These are phyloP conservation scores for Octomys mimax DNA, from an alignment of 2,797 vertebrate genomes.

Conservation along the genomic window DNA sequence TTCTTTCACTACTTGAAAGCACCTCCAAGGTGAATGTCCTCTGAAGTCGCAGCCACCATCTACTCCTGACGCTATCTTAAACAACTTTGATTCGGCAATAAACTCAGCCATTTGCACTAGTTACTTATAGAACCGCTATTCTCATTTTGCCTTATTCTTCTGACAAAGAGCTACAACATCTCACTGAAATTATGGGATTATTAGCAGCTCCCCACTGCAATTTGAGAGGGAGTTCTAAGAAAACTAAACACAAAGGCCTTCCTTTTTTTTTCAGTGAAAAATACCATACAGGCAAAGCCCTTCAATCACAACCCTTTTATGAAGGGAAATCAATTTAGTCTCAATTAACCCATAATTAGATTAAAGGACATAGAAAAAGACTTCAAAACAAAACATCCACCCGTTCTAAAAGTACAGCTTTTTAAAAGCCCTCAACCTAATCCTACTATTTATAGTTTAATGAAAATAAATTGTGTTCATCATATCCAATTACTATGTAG, in stretches of 20 bases:
- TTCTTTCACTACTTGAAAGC: constrained; percentile 73
- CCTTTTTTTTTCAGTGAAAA: constrained; percentile 49
- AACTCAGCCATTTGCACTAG: constrained; percentile 73
- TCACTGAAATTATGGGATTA: not conserved
- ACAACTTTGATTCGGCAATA: constrained; percentile 74
- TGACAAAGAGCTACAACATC: constrained; percentile 24
- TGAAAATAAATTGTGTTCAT: constrained; percentile 30
- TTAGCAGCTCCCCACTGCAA: not conserved
- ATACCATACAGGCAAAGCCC: not conserved
- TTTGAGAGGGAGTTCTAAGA: constrained; percentile 36
- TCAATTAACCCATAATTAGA: constrained; percentile 73
- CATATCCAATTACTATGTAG: not conserved
- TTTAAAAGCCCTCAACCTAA: constrained; percentile 2
- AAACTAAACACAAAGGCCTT: constrained; percentile 52
- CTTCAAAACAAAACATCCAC: constrained; percentile 46
- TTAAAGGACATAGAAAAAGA: constrained; percentile 52
- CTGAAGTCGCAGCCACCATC: constrained; percentile 73
- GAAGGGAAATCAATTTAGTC: constrained; percentile 58
- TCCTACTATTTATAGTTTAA: constrained; percentile 35
- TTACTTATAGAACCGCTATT: constrained; percentile 66
- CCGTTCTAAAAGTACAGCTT: constrained; percentile 41
- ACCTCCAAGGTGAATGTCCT: constrained; percentile 34
- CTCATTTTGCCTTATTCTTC: constrained; percentile 40
- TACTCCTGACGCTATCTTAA: constrained; percentile 61
- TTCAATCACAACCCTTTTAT: constrained; percentile 56